Conservation (phyloP, 2,888 invertebrate species). For the Dioctria rufipes region DNA sequence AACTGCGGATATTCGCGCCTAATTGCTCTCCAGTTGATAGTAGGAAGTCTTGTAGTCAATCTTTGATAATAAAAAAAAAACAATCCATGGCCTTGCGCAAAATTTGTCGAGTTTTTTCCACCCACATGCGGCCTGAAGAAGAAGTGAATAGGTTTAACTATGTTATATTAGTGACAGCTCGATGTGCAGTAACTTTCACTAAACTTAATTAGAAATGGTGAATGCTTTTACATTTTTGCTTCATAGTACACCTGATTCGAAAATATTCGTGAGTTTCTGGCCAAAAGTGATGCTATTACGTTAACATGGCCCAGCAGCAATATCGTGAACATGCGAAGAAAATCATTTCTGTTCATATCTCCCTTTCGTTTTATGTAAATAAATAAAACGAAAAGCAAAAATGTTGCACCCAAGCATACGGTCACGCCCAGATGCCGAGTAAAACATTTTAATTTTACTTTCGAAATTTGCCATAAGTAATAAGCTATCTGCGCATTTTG, state of each 20-base stretch:
- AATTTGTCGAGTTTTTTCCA: conserved; percentile 33
- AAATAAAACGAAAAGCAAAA: conserved; percentile 4
- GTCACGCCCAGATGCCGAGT: conserved; percentile 34
- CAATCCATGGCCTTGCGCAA: conserved; percentile 10
- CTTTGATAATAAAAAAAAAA: conserved; percentile 22
- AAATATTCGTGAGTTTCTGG: not conserved
- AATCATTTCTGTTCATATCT: too few relatives aligned
- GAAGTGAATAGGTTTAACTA: conserved; percentile 23
- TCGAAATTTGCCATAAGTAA: conserved; percentile 33
- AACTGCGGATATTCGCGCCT: not conserved
- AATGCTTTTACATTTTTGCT: conserved; percentile 2
- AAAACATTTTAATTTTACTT: conserved; percentile 35
- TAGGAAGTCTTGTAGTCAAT: conserved; percentile 27
- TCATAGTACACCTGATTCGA: conserved; percentile 30
- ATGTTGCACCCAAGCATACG: not conserved
- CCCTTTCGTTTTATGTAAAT: conserved; percentile 28
- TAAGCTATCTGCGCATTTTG: conserved; percentile 22
- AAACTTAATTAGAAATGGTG: conserved; percentile 14
- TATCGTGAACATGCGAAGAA: too few relatives aligned
- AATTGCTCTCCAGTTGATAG: conserved; percentile 30
- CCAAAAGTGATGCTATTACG: conserved; percentile 9
- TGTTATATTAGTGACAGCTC: not conserved
- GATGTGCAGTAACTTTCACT: conserved; percentile 17
- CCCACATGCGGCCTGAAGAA: conserved; percentile 22
- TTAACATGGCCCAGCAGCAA: not conserved